A percentile compares a stretch with the other conserved stretches of the same genome.
Conservation (phyloP, 1,140 invertebrate genomes). For the Bombus cullumanus region DNA sequence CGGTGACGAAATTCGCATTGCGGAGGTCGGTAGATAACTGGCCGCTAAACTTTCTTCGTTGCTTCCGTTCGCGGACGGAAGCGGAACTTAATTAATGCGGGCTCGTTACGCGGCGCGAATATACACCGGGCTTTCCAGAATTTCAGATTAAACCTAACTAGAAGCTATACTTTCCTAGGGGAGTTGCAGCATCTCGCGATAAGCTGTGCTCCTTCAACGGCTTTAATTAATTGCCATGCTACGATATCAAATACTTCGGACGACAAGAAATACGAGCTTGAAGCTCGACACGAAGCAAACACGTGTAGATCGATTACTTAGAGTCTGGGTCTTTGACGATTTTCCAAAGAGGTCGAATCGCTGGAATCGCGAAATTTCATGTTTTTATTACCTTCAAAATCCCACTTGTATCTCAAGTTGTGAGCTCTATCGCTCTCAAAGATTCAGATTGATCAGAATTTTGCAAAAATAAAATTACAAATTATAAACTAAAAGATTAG, state of each 20-base stretch:
- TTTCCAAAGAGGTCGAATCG: too few species aligned
- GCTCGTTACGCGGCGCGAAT: constrained; percentile 43
- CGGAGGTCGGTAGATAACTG: constrained; percentile 25
- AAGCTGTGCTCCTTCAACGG: constrained; percentile 13
- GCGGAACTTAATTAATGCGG: constrained; percentile 53
- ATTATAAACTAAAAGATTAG: too few species aligned
- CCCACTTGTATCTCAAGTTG: too few species aligned
- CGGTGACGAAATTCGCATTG: constrained; percentile 6
- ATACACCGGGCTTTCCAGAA: constrained; percentile 45
- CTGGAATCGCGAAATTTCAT: neutral
- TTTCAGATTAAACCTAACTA: constrained; percentile 51
- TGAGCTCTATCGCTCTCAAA: too few species aligned
- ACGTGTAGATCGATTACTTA: neutral
- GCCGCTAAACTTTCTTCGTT: constrained; percentile 25
- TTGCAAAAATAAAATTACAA: too few species aligned
- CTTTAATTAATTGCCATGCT: constrained; percentile 35
- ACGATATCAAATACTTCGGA: neutral
- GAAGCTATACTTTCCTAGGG: constrained; percentile 46
- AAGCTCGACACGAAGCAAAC: neutral
- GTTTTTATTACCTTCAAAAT: neutral
- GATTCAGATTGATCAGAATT: too few species aligned
- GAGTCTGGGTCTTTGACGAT: neutral
- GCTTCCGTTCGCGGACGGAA: constrained; percentile 39
- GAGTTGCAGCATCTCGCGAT: constrained; percentile 38
- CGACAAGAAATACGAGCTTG: neutral